phyloP scores from a whole-genome alignment of 2,888 invertebrate genomes.

The Ceriagrion tenellum region DNA sequence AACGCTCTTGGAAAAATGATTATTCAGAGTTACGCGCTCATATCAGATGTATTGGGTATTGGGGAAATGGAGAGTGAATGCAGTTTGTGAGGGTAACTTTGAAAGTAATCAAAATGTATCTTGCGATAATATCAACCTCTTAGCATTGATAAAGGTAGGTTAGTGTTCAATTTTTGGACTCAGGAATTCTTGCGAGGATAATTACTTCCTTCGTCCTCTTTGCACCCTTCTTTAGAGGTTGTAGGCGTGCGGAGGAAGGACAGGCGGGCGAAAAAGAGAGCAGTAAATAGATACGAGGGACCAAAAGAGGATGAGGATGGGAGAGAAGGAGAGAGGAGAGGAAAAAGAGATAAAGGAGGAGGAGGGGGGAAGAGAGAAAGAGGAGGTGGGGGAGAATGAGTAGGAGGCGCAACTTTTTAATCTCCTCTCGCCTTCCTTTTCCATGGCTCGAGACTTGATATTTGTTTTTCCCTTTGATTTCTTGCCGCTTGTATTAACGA shows the following conservation, averaged over 20 bases:
- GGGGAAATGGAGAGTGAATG: too few species aligned
- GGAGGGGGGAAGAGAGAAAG: not conserved
- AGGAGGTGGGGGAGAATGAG: not conserved
- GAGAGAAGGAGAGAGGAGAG: not conserved
- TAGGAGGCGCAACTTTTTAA: not conserved
- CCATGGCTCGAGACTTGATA: not conserved
- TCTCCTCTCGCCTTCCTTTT: not conserved
- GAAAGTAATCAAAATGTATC: too few species aligned
- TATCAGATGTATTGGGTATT: too few species aligned
- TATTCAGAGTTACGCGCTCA: too few species aligned
- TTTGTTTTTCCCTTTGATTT: constrained; percentile 52
- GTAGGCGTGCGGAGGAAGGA: too few species aligned
- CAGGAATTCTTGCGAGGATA: not conserved
- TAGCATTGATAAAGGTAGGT: too few species aligned
- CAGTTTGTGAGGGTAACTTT: too few species aligned
- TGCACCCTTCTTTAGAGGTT: too few species aligned
- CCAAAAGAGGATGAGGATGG: not conserved
- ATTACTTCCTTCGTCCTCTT: not conserved
- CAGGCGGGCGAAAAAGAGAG: not conserved
- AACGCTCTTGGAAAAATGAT: too few species aligned
- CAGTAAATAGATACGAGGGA: not conserved
- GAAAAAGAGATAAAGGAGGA: not conserved
- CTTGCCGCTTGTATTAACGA: constrained; percentile 44
- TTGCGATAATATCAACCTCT: too few species aligned
- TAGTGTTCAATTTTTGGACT: too few species aligned